phyloP scores from a whole-genome alignment of 2,113 vertebrate genomes.

The Lonchura striata region DNA sequence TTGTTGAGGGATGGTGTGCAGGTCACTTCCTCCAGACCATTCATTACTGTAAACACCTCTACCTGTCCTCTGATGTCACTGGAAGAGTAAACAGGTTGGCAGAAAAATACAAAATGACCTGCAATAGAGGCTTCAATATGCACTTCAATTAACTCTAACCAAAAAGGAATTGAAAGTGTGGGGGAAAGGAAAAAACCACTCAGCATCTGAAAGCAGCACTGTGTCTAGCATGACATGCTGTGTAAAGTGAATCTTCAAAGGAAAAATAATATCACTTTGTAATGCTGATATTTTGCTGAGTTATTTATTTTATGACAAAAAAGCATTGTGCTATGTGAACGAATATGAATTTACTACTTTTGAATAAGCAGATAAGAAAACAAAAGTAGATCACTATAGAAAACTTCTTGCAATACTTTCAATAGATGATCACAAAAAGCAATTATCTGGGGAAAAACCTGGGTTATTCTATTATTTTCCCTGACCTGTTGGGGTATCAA shows the following conservation, averaged over 20 bases:
- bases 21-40: background rate
- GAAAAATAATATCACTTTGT: constrained; percentile 36
- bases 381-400: background rate
- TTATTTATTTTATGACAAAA: constrained; percentile 51
- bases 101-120: background rate
- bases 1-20: background rate
- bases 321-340: constrained; percentile 21
- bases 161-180: background rate
- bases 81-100: background rate
- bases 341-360: background rate
- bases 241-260: constrained; percentile 60
- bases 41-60: background rate
- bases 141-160: background rate
- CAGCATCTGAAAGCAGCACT: constrained; percentile 15
- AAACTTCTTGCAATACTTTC: background rate
- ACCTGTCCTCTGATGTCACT: background rate
- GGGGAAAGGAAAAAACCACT: background rate
- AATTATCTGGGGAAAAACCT: background rate
- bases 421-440: background rate
- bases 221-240: background rate
- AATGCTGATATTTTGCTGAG: constrained; percentile 56
- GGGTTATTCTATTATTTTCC: background rate
- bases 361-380: constrained; percentile 32
- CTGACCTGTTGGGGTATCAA: background rate
- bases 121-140: background rate